A percentile compares a stretch with the other conserved stretches of the same genome.
phyloP scores from a whole-genome alignment of 37 sponge, comb jelly and placozoan species.

The Bolinopsis microptera region DNA sequence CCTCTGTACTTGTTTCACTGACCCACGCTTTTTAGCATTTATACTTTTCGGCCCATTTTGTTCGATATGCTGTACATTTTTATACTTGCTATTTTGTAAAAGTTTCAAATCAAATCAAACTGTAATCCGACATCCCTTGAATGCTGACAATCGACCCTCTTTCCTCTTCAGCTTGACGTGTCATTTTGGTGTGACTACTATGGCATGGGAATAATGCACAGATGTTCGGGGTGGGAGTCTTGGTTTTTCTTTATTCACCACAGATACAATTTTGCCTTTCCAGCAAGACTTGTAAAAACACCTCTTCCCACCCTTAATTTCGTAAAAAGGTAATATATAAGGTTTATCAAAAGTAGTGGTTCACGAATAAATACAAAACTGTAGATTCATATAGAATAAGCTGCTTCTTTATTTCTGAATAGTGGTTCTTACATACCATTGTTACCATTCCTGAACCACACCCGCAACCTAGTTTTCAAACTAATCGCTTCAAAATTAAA shows the following conservation, averaged over 20 bases:
- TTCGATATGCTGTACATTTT: too few relatives aligned
- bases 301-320: neutral
- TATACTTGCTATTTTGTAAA: too few relatives aligned
- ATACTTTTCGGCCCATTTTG: too few relatives aligned
- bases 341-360: too few relatives aligned
- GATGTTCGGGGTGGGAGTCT: constrained; percentile 8
- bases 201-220: constrained; percentile 16
- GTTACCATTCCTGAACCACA: too few relatives aligned
- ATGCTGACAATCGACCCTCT: neutral
- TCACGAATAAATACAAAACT: too few relatives aligned
- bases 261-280: constrained; percentile 3
- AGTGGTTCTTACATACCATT: too few relatives aligned
- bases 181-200: constrained; percentile 19
- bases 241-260: neutral
- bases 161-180: neutral
- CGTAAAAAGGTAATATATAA: constrained; percentile 26
- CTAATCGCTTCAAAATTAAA: too few relatives aligned
- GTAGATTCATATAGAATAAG: neutral
- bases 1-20: too few relatives aligned
- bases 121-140: neutral
- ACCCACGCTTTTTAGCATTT: too few relatives aligned
- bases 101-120: neutral
- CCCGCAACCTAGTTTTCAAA: too few relatives aligned
- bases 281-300: neutral
- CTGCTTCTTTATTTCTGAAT: too few relatives aligned